phyloP scores from a whole-genome alignment of 1,140 invertebrate genomes.

The Ridgeia piscesae region DNA sequence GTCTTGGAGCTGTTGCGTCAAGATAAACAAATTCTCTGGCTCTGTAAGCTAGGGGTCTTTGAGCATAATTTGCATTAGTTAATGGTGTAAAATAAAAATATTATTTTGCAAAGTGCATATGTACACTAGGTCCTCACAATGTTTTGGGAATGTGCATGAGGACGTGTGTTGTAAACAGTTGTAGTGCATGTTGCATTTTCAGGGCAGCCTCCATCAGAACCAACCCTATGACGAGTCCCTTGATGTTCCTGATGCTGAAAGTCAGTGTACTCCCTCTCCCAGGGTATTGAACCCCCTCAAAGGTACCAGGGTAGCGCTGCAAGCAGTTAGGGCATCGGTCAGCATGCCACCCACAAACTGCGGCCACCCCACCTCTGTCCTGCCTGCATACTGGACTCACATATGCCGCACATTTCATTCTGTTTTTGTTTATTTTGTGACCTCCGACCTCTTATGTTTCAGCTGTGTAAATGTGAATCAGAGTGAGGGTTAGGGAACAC shows the following conservation, averaged over 20 bases:
- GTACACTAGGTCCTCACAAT: not conserved
- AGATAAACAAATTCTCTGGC: too few relatives aligned
- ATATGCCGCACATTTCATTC: not conserved
- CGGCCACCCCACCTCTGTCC: not conserved
- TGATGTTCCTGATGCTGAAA: constrained; percentile 51
- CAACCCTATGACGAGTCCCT: constrained; percentile 56
- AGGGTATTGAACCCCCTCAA: not conserved
- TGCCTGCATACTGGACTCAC: not conserved
- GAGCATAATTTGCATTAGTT: too few relatives aligned
- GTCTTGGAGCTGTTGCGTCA: too few relatives aligned
- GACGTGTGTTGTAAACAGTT: not conserved
- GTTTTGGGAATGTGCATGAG: not conserved
- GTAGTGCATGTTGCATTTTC: constrained; percentile 11
- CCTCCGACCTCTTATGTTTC: not conserved
- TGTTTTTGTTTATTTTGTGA: not conserved
- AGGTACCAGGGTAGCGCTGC: not conserved
- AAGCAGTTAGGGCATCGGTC: not conserved
- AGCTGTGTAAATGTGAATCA: not conserved
- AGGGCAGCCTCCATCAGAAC: constrained; percentile 42
- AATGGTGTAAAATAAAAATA: too few relatives aligned
- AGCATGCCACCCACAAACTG: not conserved
- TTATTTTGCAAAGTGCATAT: not conserved
- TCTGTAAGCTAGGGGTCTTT: too few relatives aligned
- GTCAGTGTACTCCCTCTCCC: not conserved
- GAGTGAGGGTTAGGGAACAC: not conserved